Percentiles rank a stretch among this genome's conserved stretches.
phyloP scores from a whole-genome alignment of 2,888 invertebrate genomes.

The Apomyelois bistriatella region DNA sequence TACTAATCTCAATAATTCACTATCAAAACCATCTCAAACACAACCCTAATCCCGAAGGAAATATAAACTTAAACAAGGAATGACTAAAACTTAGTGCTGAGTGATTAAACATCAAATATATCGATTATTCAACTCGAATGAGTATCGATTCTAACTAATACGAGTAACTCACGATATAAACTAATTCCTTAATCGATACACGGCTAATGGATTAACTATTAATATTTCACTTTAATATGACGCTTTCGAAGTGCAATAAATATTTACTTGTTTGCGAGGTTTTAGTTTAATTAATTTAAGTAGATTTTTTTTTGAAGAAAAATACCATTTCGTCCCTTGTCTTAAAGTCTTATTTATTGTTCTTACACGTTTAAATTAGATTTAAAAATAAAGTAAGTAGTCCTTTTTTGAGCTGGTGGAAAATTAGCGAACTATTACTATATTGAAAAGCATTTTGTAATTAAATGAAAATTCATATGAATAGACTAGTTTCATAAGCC shows the following conservation, averaged over 20 bases:
- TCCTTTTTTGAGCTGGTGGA: no score
- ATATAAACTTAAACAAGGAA: constrained; percentile 69
- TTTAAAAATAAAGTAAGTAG: no score
- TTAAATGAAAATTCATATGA: no score
- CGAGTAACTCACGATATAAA: constrained; percentile 4
- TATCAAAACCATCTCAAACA: constrained; percentile 57
- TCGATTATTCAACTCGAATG: constrained; percentile 24
- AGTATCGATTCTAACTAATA: neutral
- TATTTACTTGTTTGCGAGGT: neutral
- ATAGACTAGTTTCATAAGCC: no score
- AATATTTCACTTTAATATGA: neutral
- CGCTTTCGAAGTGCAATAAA: neutral
- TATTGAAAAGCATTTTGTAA: no score
- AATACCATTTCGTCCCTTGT: no score
- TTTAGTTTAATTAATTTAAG: neutral
- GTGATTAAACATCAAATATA: constrained; percentile 38
- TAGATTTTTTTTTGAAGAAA: no score
- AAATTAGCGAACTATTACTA: no score
- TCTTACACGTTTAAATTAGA: no score
- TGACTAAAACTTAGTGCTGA: constrained; percentile 41
- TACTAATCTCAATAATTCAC: constrained; percentile 22
- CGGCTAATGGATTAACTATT: constrained; percentile 4
- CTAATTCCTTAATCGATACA: constrained; percentile 20
- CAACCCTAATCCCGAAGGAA: constrained; percentile 60
- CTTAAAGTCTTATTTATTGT: no score